phyloP scores from a whole-genome alignment of 2,797 vertebrate species.

The Urocyon cinereoargenteus region DNA sequence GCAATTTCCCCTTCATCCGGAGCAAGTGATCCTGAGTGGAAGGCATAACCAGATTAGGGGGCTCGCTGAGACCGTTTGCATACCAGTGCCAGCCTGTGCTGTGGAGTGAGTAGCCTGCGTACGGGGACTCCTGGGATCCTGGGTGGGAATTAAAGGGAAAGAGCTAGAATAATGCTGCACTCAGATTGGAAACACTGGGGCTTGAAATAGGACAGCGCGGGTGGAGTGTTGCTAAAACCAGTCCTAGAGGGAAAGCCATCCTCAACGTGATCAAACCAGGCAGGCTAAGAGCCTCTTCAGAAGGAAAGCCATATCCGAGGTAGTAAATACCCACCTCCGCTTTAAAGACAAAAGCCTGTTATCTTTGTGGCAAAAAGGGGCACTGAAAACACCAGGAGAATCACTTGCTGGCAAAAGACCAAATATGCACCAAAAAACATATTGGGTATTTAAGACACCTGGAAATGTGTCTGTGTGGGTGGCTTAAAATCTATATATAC shows the following conservation, averaged over 20 bases:
- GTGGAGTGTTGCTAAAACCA: neutral
- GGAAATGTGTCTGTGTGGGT: neutral
- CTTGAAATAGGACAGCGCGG: constrained; percentile 35
- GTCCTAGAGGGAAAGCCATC: accelerated
- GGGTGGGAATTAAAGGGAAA: constrained; percentile 39
- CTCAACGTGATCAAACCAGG: neutral
- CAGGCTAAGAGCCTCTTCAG: neutral
- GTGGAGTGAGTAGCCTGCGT: accelerated
- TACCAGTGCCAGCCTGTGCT: neutral
- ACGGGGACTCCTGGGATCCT: constrained; percentile 29
- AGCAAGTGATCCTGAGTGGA: constrained; percentile 66
- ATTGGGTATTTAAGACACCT: neutral
- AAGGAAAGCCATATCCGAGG: neutral
- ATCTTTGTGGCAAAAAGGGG: neutral
- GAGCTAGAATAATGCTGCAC: neutral
- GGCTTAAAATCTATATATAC: neutral
- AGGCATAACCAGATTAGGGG: constrained; percentile 64
- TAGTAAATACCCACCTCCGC: neutral
- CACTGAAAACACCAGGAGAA: neutral
- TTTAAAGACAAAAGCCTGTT: neutral
- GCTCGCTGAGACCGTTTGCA: neutral
- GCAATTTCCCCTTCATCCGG: neutral
- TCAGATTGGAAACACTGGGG: neutral
- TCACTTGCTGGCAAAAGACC: neutral
- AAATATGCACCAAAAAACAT: neutral